Conservation (phyloP, 2,113 vertebrate species). For the Morphnarchus princeps region DNA sequence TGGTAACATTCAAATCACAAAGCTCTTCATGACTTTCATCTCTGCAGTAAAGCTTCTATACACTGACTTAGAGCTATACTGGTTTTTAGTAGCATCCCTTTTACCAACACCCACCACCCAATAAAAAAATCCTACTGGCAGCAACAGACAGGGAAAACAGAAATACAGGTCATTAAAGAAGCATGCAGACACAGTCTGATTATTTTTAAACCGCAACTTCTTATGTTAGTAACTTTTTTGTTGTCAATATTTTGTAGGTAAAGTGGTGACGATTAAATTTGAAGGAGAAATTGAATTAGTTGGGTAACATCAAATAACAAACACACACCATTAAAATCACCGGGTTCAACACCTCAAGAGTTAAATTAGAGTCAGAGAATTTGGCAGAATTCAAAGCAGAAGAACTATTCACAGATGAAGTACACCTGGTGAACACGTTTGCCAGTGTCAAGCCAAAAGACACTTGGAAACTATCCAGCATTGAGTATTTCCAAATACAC, state of each 20-base stretch:
- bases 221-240: neutral
- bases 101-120: neutral
- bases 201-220: neutral
- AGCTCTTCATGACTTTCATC: constrained; percentile 45
- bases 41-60: constrained; percentile 21
- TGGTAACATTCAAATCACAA: constrained; percentile 42
- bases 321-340: neutral
- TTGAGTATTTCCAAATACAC: constrained; percentile 24
- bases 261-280: neutral
- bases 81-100: constrained; percentile 9
- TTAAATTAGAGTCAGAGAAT: neutral
- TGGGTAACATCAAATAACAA: neutral
- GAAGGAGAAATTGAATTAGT: neutral
- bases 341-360: neutral
- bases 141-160: neutral
- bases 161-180: neutral
- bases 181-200: neutral
- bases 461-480: neutral
- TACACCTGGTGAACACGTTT: constrained; percentile 46
- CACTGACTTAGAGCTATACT: neutral
- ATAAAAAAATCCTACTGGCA: neutral
- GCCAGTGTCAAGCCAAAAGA: constrained; percentile 6
- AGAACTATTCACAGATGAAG: neutral
- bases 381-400: constrained; percentile 24
- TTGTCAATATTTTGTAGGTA: neutral